These are phyloP conservation scores for Hoplodrina blanda DNA, from an alignment of 2,888 invertebrate genomes.

Conservation along the genomic window DNA sequence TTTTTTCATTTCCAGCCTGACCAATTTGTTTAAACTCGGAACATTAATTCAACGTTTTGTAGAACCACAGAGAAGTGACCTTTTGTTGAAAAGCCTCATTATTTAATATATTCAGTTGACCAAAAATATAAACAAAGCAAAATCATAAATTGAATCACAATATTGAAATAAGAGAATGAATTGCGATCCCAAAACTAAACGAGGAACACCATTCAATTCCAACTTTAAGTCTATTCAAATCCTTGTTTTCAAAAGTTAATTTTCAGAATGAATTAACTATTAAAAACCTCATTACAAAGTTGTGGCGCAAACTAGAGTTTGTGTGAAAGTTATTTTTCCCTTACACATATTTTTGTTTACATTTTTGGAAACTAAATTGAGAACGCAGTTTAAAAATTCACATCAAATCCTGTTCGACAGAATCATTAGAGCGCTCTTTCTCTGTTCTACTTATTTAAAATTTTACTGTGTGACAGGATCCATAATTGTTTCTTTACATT, in stretches of 20 bases:
- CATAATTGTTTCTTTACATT: too few relatives aligned
- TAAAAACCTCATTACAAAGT: too few relatives aligned
- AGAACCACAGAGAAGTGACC: background rate
- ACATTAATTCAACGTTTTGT: background rate
- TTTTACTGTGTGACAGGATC: too few relatives aligned
- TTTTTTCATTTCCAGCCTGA: too few relatives aligned
- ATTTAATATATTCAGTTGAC: background rate
- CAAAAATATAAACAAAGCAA: background rate
- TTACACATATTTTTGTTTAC: too few relatives aligned
- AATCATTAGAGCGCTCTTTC: slow-evolving; percentile 1
- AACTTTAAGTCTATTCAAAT: too few relatives aligned
- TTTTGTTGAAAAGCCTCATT: background rate
- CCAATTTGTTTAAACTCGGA: background rate
- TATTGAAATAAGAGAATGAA: background rate
- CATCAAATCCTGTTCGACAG: background rate
- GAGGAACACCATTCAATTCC: background rate
- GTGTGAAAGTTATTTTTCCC: too few relatives aligned
- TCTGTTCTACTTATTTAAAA: too few relatives aligned
- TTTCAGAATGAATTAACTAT: too few relatives aligned
- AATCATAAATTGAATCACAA: background rate
- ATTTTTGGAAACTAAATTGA: too few relatives aligned
- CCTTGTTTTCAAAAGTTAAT: too few relatives aligned
- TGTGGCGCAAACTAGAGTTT: too few relatives aligned
- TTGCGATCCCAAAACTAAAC: background rate
- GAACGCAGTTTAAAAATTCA: background rate